Percentiles rank a stretch among this genome's conserved stretches.
Evolutionary conservation across 2,888 invertebrate genomes (phyloP).

Genomic region (Diarsia mendica): DNA sequence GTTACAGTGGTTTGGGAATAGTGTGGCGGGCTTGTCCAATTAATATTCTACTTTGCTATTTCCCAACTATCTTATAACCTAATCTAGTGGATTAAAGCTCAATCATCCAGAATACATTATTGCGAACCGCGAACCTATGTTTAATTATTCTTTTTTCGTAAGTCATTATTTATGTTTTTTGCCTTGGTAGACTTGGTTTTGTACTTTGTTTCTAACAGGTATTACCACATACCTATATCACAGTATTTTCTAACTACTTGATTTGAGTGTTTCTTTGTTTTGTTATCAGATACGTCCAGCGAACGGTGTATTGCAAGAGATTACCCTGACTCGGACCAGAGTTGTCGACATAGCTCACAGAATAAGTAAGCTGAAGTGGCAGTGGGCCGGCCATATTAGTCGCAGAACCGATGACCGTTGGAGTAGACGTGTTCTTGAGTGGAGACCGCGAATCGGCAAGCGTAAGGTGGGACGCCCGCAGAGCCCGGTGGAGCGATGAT

Average conservation of each 20-base stretch:
- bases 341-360: too few species aligned
- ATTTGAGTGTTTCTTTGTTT: neutral
- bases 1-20: too few species aligned
- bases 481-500: too few species aligned
- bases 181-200: neutral
- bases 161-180: neutral
- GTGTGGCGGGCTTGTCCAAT: too few species aligned
- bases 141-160: neutral
- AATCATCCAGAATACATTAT: neutral
- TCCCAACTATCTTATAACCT: neutral
- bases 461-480: too few species aligned
- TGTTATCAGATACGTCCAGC: neutral
- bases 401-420: too few species aligned
- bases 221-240: neutral
- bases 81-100: neutral
- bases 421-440: too few species aligned
- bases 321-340: too few species aligned
- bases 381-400: too few species aligned
- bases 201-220: neutral
- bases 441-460: too few species aligned
- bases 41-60: neutral
- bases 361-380: too few species aligned
- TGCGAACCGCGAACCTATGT: neutral
- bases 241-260: neutral
- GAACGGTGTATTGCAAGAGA: neutral